Evolutionary conservation across 2,888 invertebrate species (phyloP).

Genomic region (Melipona bicolor): DNA sequence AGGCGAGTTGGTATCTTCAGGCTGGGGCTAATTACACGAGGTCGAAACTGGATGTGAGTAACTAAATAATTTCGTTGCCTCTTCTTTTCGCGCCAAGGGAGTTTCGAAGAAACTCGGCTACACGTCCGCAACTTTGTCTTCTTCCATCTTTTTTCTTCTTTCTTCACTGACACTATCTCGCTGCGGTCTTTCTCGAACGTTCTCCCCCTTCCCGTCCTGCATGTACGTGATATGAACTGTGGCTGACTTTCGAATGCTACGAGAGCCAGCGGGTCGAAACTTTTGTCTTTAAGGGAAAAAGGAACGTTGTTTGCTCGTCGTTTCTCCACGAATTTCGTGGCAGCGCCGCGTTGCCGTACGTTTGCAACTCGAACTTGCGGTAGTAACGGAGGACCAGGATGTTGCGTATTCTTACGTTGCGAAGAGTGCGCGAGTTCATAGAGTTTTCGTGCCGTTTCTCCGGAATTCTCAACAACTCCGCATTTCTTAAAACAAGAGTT

Average conservation of each 20-base stretch:
- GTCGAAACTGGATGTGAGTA: constrained; percentile 3
- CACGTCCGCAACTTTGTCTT: too few species aligned
- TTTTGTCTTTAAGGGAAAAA: neutral
- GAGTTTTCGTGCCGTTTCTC: constrained; percentile 14
- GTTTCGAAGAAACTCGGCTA: neutral
- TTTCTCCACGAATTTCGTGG: neutral
- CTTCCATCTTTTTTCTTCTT: neutral
- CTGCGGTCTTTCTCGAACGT: neutral
- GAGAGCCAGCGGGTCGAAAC: neutral
- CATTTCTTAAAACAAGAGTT: constrained; percentile 40
- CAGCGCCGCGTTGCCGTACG: neutral
- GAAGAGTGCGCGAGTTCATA: constrained; percentile 19
- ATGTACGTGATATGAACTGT: too few species aligned
- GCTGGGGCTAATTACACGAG: neutral
- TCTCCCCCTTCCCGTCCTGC: neutral
- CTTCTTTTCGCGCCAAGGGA: neutral
- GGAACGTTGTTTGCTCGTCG: neutral
- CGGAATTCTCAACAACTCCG: neutral
- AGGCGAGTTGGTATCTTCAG: neutral
- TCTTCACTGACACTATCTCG: too few species aligned
- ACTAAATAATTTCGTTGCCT: too few species aligned
- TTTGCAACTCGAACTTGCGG: neutral
- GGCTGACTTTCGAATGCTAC: too few species aligned
- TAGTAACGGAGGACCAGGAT: neutral
- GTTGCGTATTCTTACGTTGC: neutral